A percentile compares a stretch with the other conserved stretches of the same genome.
phyloP scores from a whole-genome alignment of 2,113 vertebrate genomes.

The Amia ocellicauda region DNA sequence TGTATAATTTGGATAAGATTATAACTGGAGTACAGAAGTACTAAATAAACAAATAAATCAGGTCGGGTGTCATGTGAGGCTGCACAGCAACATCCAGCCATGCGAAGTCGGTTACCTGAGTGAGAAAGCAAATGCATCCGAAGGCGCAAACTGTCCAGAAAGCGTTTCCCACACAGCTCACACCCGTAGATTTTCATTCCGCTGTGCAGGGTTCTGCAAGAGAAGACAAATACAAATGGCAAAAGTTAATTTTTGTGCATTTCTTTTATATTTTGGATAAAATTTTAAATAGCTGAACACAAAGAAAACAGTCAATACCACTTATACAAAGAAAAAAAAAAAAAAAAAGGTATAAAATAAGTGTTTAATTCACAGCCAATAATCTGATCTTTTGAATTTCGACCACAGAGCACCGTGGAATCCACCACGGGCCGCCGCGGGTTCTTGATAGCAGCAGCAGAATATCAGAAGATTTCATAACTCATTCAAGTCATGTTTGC shows the following conservation, averaged over 20 bases:
- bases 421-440: no score
- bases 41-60: neutral
- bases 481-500: neutral
- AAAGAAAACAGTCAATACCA: no score
- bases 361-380: no score
- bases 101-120: slow-evolving; percentile 73
- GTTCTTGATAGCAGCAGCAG: neutral
- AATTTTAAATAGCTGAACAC: no score
- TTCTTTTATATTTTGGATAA: no score
- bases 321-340: no score
- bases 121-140: slow-evolving; percentile 98
- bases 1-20: no score
- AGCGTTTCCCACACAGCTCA: slow-evolving; percentile 94
- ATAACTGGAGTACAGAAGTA: no score
- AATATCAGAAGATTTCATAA: neutral
- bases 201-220: slow-evolving; percentile 93
- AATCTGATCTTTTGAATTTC: no score
- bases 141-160: slow-evolving; percentile 95
- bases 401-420: no score
- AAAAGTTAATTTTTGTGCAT: no score
- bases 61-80: slow-evolving; percentile 25
- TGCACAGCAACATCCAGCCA: slow-evolving; percentile 14
- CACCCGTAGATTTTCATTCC: slow-evolving; percentile 98
- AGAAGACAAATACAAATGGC: slow-evolving; percentile 24
- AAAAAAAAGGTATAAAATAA: neutral